Conservation (phyloP, 2,797 vertebrate genomes). For the Poeciliopsis paucimaculata region DNA sequence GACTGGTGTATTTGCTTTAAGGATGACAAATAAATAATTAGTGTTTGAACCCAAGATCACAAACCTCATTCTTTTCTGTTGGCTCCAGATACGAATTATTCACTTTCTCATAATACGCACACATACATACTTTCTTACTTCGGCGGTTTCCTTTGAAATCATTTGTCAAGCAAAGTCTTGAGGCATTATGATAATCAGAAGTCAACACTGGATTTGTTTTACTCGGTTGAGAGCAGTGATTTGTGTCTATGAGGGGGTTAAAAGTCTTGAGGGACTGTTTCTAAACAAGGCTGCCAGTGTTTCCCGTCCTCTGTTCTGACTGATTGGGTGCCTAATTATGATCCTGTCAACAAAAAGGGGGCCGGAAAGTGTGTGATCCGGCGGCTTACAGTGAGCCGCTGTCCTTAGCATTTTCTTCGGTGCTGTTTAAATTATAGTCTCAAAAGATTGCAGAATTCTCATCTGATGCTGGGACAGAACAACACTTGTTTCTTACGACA, state of each 20-base stretch:
- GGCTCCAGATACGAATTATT: slow-evolving; percentile 22
- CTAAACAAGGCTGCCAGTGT: slow-evolving; percentile 46
- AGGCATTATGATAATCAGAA: slow-evolving; percentile 44
- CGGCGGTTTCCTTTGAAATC: slow-evolving; percentile 39
- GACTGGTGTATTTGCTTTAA: neutral
- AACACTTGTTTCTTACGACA: neutral
- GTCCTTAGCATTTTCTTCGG: slow-evolving; percentile 1
- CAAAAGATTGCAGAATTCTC: neutral
- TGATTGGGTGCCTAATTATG: slow-evolving; percentile 51
- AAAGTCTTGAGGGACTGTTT: slow-evolving; percentile 49
- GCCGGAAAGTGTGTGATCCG: slow-evolving; percentile 39
- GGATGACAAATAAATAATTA: neutral
- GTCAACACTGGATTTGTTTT: slow-evolving; percentile 49
- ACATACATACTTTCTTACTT: slow-evolving; percentile 8
- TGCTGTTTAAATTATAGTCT: slow-evolving; percentile 3
- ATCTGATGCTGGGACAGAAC: neutral
- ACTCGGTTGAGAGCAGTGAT: slow-evolving; percentile 47
- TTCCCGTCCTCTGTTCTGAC: slow-evolving; percentile 27
- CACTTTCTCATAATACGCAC: slow-evolving; percentile 44
- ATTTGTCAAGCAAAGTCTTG: slow-evolving; percentile 46
- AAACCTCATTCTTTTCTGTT: neutral
- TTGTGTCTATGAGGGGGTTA: slow-evolving; percentile 38
- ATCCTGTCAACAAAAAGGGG: slow-evolving; percentile 31
- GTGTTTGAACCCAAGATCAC: neutral
- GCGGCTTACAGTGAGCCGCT: neutral